Conservation (phyloP, 2,113 vertebrate species). For the Morone saxatilis region DNA sequence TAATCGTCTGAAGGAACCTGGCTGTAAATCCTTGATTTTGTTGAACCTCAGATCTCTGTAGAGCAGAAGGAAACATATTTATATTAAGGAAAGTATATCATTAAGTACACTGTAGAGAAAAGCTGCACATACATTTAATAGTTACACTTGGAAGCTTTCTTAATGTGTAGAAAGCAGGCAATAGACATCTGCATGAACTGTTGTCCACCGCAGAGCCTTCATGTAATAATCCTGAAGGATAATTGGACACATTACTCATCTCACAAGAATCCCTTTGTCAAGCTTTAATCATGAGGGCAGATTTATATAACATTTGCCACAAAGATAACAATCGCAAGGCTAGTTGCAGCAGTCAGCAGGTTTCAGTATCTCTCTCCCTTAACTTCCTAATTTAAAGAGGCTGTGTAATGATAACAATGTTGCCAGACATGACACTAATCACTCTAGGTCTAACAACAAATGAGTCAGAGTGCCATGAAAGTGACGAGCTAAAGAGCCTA, state of each 20-base stretch:
- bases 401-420: constrained; percentile 26
- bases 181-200: constrained; percentile 11
- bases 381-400: constrained; percentile 20
- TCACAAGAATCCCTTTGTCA: constrained; percentile 52
- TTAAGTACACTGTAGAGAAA: not conserved
- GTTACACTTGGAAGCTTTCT: not conserved
- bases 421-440: constrained; percentile 49
- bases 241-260: constrained; percentile 58
- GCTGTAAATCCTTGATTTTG: constrained; percentile 96
- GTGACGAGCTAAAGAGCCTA: constrained; percentile 22
- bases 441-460: constrained; percentile 22
- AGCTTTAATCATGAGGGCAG: constrained; percentile 47
- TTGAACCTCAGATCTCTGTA: constrained; percentile 97
- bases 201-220: constrained; percentile 1
- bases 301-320: constrained; percentile 58
- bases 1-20: constrained; percentile 90
- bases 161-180: not conserved
- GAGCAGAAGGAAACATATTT: constrained; percentile 38
- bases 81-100: not conserved
- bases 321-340: constrained; percentile 58
- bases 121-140: not conserved
- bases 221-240: constrained; percentile 31
- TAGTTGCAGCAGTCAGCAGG: constrained; percentile 7
- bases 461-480: not conserved
- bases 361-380: constrained; percentile 12